Base-by-base conservation (phyloP, 2,888 invertebrate species). In the Orthosia cruda region DNA sequence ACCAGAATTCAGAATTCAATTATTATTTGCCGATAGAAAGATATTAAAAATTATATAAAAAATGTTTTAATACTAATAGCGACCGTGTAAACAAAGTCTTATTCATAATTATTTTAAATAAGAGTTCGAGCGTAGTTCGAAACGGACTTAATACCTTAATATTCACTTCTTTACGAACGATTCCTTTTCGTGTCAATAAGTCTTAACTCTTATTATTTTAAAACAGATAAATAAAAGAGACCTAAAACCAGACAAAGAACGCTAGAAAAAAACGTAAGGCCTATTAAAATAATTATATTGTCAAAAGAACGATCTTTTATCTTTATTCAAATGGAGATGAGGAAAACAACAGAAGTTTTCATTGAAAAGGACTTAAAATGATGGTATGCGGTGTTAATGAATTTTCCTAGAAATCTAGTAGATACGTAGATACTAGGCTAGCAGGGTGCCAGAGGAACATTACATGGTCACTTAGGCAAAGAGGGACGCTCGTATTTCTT, bases 391-490 rank as follows among this genome's bases (percentile, higher is more conserved):
- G 83, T 85, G 89, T 84, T 93, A 91, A 93, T 93, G 90, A 91
- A 91, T 92, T 90, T 90, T 84, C 88, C 88, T 77, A 77, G 64
- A 87, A 87, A 86, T 81, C 79, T 83, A 77, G 81, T 77, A 78
- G 84, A 81, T 77, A 68, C 71, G 74, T 62, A 76, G 76, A 81
- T 74, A 76, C 71, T 73, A 61, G 47, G 32, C n/a, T 13, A 47
- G 68, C 49, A 16, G 86, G 71, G 82, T 80, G 45, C 20, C 47
- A 70, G 86, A 77, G 85, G 80, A 80, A 89, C 90, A 91, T 94
- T 93, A 92, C 92, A 93, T 91, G 94, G 93, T 89, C 88, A 90
- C 93, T 94, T 94, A 93, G 87, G 91, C 92, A 91, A 89, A 90
- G 91, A 88, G 84, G 81, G 87, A 86, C 86, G 85, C 82, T 87